Percentiles rank a stretch among this genome's conserved stretches.
These are phyloP conservation scores for Decapterus maruadsi DNA, from an alignment of 2,797 vertebrate species.

Conservation along the genomic window DNA sequence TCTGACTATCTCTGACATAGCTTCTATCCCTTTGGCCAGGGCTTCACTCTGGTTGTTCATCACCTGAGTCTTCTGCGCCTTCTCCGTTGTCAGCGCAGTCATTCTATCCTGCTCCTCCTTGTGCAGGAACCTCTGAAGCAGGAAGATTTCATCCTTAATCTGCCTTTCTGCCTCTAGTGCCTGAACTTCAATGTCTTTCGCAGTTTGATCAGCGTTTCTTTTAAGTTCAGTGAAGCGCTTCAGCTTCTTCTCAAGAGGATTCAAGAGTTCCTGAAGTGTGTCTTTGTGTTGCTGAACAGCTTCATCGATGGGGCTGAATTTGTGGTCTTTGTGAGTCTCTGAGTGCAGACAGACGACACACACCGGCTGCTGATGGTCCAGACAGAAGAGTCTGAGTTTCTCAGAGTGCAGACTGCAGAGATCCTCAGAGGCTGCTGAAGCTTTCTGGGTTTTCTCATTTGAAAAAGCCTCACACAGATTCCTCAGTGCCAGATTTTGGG, in stretches of 20 bases:
- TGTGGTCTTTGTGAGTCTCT: constrained; percentile 4
- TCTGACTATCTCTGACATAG: neutral
- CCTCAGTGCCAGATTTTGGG: neutral
- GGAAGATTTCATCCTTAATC: neutral
- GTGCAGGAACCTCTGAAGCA: neutral
- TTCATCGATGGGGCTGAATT: neutral
- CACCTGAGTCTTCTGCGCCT: neutral
- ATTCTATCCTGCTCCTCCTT: neutral
- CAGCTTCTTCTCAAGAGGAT: neutral
- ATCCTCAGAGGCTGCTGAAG: rapidly evolving
- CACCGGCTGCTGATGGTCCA: neutral
- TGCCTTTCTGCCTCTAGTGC: neutral
- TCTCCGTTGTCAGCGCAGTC: neutral
- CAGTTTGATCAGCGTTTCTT: constrained; percentile 16
- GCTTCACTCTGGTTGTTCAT: neutral
- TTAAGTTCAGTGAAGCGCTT: neutral
- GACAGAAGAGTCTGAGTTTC: constrained; percentile 8
- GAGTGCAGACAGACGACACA: constrained; percentile 14
- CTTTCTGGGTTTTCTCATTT: neutral
- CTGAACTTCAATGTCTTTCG: constrained; percentile 10
- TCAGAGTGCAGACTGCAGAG: constrained; percentile 14
- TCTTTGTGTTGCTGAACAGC: neutral
- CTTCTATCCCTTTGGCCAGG: neutral
- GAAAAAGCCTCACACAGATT: constrained; percentile 11
- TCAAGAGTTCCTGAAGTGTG: neutral